Base-by-base conservation (phyloP, 2,797 vertebrate species). In the Enteromius fasciolatus region DNA sequence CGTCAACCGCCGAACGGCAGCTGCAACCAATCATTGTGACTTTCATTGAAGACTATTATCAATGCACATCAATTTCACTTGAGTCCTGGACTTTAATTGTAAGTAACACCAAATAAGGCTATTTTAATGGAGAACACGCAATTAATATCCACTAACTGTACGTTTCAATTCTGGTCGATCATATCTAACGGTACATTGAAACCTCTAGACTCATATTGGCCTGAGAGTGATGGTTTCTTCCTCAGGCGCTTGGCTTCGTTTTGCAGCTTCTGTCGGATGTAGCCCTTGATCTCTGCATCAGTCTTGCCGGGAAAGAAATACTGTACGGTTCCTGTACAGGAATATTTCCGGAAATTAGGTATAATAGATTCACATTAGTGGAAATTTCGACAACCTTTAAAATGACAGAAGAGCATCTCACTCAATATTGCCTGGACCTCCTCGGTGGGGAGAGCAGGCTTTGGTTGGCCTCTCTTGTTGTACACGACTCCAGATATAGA, bases 261-360 rank as follows among this genome's bases (percentile, higher is more conserved):
- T 87, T 91, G 90, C 20, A 91, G 89, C 87, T 91, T 91, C 86
- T 92, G 91, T 31, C 91, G 87, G 80, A 92, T 91, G 89, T 92
- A 92, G 84, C 89, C 89, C 85, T 92, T 92, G 83, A 91, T 90
- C 88, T 92, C 90, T 2, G 90, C 89, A 11, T 90, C 90, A 1
- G 91, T 91, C 83, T 91, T 91, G 67, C 85, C 86, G 8, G 89
- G 90, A 83, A 92, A 92, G 85, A 89, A 90, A 84, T 91, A 89
- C 83, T 90, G 89, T 75, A 92, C 90, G 0, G 88, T 90, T 86
- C 89, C 91, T 92, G 84, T 48, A 67, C 73, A 15, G 52, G 3
- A 84, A 76, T 74, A 50, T 69, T 61, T 36, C 39, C 25, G n/a
- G n/a, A 77, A 15, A 66, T 72, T 36, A 66, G 33, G 23, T 33